Evolutionary conservation across 2,888 invertebrate genomes (phyloP), one percentile per base, ranked within the genome.

Genomic region (Ligdia adustata): DNA sequence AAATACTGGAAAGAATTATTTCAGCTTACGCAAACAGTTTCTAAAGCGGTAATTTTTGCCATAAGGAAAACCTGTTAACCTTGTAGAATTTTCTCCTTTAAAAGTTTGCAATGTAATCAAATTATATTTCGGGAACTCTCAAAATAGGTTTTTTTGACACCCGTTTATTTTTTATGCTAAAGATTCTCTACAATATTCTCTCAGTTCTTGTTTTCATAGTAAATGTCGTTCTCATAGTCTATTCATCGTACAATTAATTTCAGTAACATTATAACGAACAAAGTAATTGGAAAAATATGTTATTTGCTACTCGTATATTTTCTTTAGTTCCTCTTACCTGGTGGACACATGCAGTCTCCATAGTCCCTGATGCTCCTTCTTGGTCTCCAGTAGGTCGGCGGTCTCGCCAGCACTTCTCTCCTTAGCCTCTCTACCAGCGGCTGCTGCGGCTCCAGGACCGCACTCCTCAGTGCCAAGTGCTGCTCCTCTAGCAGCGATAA

Each of bases 291-390:
- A 6, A 18, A 18, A 18, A 1, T 2, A 2, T 18, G 18, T 6
- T 1, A 7, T 18, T 26, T n/a, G n/a, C n/a, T n/a, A n/a, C n/a
- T n/a, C n/a, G n/a, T n/a, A n/a, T n/a, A n/a, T n/a, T n/a, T n/a
- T n/a, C n/a, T n/a, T n/a, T n/a, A n/a, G n/a, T n/a, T n/a, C n/a
- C n/a, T 61, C 75, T 65, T 53, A 94, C 94, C 94, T 94, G 94
- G 91, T 78, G 94, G 94, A 91, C 94, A 94, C 63, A 91, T 87
- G 90, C 94, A 95, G 82, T 94, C 93, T 9, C 92, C 88, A 35
- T 91, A 91, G 63, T 93, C 93, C 63, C 92, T 80, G 62, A 91
- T 85, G 61, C 89, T 88, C 51, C 92, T 75, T 42, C 82, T 67
- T 2, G 79, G 65, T 39, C 86, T 66, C 86, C 86, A 85, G 69